A percentile compares a stretch with the other conserved stretches of the same genome.
phyloP scores from a whole-genome alignment of 2,113 vertebrate species.

The rabbit (Oryctolagus cuniculus) region mOryCun1.1 NC_091440.1:28015001-28015500 shows the following conservation, averaged over 20 bases:
- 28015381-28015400: not conserved
- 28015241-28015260: not conserved
- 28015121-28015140: not conserved
- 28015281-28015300: not conserved
- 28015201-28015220: not conserved
- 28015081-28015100: not conserved
- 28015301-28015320: not conserved
- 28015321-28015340: not conserved
- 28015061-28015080: not conserved
- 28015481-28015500: not conserved
- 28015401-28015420: not conserved
- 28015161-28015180: not conserved
- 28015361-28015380: not conserved
- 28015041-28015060: not conserved
- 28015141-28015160: not conserved
- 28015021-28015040: not conserved
- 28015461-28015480: not conserved
- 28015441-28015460: not conserved
- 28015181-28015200: not conserved
- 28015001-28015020: not conserved
- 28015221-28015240: not conserved
- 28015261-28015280: not conserved
- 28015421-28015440: not conserved
- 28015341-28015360: not conserved
- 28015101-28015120: not conserved